Evolutionary conservation across 2,797 vertebrate species (phyloP), one percentile per base, ranked within the genome.

Genomic region (Alectoris magna): DNA sequence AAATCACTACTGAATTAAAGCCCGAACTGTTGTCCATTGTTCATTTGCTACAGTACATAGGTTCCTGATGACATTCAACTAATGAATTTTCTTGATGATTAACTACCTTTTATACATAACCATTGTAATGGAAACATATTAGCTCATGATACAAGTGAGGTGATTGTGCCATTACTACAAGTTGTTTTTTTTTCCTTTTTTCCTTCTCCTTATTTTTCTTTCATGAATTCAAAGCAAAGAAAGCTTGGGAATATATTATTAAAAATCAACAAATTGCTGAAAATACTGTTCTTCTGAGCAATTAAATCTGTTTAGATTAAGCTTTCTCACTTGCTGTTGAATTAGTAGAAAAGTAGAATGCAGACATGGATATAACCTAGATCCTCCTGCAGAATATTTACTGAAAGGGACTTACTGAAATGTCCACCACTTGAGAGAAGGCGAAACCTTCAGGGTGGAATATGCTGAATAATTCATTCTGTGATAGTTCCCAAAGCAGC

Each of bases 71-170:
- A 97, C 97, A 97, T 96, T 96, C 96, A 96, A 88, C 91, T 97
- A 98, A 97, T 97, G 90, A 96, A 97, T 97, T 97, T 97, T 94
- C 96, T 95, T 96, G 90, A 93, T 98, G 96, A 98, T 98, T 97
- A 98, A 98, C 95, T 97, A 96, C 93, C 84, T 8, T 0, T 97
- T 97, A 89, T 91, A 94, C 64, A 34, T 55, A 68, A 79, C 62
- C 76, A 91, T 94, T 96, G 91, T 88, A 95, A 97, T 70, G 90
- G 93, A 95, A 95, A 96, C 11, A 17, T 64, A 91, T 91, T 94
- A 94, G 39, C 49, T 89, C 27, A 43, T 49, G 41, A 71, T 95
- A 91, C 44, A 90, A 96, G 92, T 48, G 93, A 96, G 93, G 81
- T 91, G 76, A 71, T 80, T 94, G 16, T 91, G 73, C 96, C 92